Evolutionary conservation across 2,113 vertebrate genomes (phyloP), one percentile per base, ranked within the genome.

Genomic region (Athene cunicularia): DNA sequence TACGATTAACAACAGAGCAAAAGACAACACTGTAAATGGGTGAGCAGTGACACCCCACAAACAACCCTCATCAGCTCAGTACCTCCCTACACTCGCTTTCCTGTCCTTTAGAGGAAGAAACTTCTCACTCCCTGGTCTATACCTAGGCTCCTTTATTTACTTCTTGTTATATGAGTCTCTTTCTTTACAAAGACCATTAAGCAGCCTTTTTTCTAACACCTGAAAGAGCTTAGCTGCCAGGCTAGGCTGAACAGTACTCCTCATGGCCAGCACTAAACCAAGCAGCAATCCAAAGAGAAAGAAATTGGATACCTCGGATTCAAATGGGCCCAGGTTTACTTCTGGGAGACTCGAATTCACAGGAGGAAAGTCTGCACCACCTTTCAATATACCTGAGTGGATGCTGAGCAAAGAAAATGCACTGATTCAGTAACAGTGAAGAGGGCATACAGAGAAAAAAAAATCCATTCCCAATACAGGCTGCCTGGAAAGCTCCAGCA

Each of bases 211-310:
- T 33, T 83, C 80, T 39, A 73, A 71, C 11, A 10, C 39, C 55
- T n/a, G 35, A 50, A 74, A 88, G 24, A n/a, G 58, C 98, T 39
- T 99, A 37, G 37, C 37, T 37, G 37, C 99, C 89, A 99, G 96
- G 9, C 98, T 97, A 1, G 99, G 99, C 75, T 99, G 98, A 75
- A 99, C 99, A 1, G 99, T 99, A 92, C 98, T 99, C 97, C 99
- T 98, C 99, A 99, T 99, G 96, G 99, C 99, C 97, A 99, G 97
- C 91, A 99, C 99, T 79, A 99, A 98, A 76, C 99, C 99, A 95
- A 99, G 98, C 0, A 99, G 99, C 1, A 99, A 99, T 62, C 99
- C 99, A 33, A 99, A 98, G 90, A 99, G 98, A 98, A 99, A 99
- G 98, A 99, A 99, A 95, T 99, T 99, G 0, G 99, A 99, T 94